Base-by-base conservation (phyloP, 2,888 invertebrate species). In the Meliscaeva auricollis region DNA sequence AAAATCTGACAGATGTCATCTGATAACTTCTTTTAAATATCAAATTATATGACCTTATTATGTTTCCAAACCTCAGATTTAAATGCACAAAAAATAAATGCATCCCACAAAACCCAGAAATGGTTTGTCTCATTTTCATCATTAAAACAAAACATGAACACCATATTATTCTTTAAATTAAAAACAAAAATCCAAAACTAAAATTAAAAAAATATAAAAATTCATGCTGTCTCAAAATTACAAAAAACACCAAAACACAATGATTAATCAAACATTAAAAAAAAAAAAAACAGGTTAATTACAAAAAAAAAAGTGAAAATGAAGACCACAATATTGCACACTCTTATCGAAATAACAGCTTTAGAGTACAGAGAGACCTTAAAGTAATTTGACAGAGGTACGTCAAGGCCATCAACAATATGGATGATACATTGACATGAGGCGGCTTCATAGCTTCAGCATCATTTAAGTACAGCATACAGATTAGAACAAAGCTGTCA, bases 401-500 rank as follows among this genome's bases (percentile, higher is more conserved):
- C 73, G 17, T 69, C 76, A 81, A 73, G 81, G 73, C 85, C 81
- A 72, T 48, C 76, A 68, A 60, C 48, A 60, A 22, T 56, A 50
- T 50, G 72, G 26, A 26, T 58, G 76, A 60, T 44, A 46, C 68
- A 80, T 66, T 76, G 60, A 35, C 46, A 62, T 54, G 68, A 76
- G 68, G 68, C 60, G n/a, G n/a, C n/a, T n/a, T n/a, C n/a, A n/a
- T n/a, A n/a, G n/a, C n/a, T n/a, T 80, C 60, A 79, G 64, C 48
- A 44, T 56, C 48, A 5, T 73, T 73, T 72, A 44, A 15, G 48
- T 72, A 48, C 54, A 8, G 60, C 38, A 60, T 44, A 22, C 1
- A 15, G 68, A 73, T 85, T 85, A 85, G 85, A 73, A 81, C 32
- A 54, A 35, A 46, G 73, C 72, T 85, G 81, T 69, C 76, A 85